Evolutionary conservation across 2,888 invertebrate species (phyloP), one percentile per base, ranked within the genome.

Genomic region (Lottia gigantea): DNA sequence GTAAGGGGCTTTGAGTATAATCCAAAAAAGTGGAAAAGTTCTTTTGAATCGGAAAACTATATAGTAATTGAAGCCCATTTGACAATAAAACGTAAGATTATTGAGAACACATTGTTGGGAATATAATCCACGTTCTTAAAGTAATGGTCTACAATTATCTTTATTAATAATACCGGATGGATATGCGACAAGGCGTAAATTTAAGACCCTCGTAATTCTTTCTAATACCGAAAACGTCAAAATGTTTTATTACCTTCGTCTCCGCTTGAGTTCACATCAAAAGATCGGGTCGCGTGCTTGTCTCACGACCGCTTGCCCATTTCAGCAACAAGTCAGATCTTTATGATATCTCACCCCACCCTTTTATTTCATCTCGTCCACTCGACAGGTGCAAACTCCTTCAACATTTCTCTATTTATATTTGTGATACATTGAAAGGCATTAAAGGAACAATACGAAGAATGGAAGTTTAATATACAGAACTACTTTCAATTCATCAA

Each of bases 181-280:
- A 23, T 55, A 23, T 55, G 55, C 55, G 55, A 55, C 55, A 55
- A 55, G 23, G 55, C 55, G 55, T 55, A 55, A 55, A 55, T 55
- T 55, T 55, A 55, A 55, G 55, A 55, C 55, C 55, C 19, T 55
- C 55, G 55, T 55, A 55, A 55, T 55, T 55, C 55, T 55, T 55
- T 23, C 55, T 55, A 55, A 55, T 55, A 55, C 23, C 55, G 19
- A 23, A 55, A 55, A 55, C 55, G 55, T 55, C 55, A 55, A 23
- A 55, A 55, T 14, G 23, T 55, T 55, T 55, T 55, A 55, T 55
- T 12, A 55, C 19, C 19, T 23, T 55, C 11, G 55, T 23, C 19
- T 23, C 11, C 55, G 55, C 55, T 55, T 55, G 19, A 55, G 19
- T 23, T 55, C 55, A 19, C 14, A 23, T 23, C 23, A 55, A 55